A percentile compares a stretch with the other conserved stretches of the same genome.
Evolutionary conservation across 2,797 vertebrate species (phyloP).

Genomic region (Lagodon rhomboides): DNA sequence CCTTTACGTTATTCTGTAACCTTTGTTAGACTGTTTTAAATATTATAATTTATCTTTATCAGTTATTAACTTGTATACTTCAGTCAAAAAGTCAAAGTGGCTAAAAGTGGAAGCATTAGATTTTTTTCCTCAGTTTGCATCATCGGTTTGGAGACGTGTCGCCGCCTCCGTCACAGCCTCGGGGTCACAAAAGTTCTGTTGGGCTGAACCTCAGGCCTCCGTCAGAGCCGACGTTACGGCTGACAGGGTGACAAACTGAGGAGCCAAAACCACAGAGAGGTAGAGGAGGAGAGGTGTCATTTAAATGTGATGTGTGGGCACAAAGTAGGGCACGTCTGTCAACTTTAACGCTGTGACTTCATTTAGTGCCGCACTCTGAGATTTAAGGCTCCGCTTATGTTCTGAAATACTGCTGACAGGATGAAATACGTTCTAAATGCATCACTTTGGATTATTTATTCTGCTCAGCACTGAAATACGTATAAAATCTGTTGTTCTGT

Average conservation of each 20-base stretch:
- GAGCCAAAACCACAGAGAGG: background rate
- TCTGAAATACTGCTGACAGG: background rate
- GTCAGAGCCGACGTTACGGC: background rate
- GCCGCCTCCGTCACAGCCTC: background rate
- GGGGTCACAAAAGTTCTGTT: background rate
- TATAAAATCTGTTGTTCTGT: background rate
- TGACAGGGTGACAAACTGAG: background rate
- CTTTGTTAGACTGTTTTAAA: too few species aligned
- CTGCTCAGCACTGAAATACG: background rate
- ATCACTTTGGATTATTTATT: too few species aligned
- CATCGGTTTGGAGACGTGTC: too few species aligned
- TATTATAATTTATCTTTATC: too few species aligned
- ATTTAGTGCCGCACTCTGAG: background rate
- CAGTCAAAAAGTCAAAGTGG: background rate
- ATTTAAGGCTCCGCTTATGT: background rate
- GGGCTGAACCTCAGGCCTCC: background rate
- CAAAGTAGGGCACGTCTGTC: slow-evolving; percentile 21
- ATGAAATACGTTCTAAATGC: background rate
- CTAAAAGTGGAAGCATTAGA: too few species aligned
- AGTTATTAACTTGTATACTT: too few species aligned
- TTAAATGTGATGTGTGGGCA: background rate
- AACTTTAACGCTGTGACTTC: background rate
- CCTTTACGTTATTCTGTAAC: too few species aligned
- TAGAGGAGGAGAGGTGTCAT: background rate
- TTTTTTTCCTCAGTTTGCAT: too few species aligned